A percentile compares a stretch with the other conserved stretches of the same genome.
Conservation (phyloP, 2,113 vertebrate genomes). For the Pterocles orientalis region DNA sequence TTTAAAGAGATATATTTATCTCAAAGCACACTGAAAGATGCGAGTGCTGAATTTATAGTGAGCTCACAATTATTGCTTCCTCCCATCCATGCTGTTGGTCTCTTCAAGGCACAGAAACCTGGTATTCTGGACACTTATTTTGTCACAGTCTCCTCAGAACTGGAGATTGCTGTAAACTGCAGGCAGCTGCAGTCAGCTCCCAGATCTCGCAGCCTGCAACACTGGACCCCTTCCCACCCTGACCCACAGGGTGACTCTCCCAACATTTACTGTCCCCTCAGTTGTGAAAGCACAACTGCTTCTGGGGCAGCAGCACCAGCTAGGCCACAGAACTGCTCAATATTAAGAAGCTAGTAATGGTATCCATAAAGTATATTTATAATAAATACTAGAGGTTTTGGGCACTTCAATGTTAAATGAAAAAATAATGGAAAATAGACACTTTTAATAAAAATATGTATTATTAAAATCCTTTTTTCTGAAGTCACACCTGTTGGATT, state of each 20-base stretch:
- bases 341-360: neutral
- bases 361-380: neutral
- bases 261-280: neutral
- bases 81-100: neutral
- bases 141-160: neutral
- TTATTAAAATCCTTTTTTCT: neutral
- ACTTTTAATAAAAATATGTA: neutral
- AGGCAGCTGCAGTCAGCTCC: neutral
- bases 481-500: neutral
- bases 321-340: neutral
- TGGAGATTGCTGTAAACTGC: neutral
- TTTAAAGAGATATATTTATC: constrained; percentile 16
- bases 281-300: neutral
- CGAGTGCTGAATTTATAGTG: neutral
- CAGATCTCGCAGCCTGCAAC: neutral
- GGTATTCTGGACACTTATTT: neutral
- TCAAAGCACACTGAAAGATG: neutral
- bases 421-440: neutral
- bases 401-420: neutral
- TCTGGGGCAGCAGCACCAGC: neutral
- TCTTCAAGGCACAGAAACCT: neutral
- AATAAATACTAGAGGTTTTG: neutral
- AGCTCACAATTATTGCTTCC: neutral
- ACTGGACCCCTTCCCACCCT: rapidly evolving
- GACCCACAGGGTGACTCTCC: neutral